Percentiles rank a stretch among this genome's conserved stretches.
Conservation (phyloP, 1,140 invertebrate species). For the Rhyacophila brunnea region DNA sequence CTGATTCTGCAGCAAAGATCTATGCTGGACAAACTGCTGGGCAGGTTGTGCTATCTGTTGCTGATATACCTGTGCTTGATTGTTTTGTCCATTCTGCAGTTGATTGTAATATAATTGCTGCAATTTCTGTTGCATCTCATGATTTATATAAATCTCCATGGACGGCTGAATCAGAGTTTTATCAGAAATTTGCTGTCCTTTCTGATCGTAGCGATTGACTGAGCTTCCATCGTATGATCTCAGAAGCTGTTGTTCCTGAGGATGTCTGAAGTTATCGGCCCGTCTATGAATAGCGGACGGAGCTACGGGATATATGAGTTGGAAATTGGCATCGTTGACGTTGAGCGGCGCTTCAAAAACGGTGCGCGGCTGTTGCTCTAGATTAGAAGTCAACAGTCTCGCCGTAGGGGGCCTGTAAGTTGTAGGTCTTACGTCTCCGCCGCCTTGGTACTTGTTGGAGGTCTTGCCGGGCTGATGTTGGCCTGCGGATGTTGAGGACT, state of each 20-base stretch:
- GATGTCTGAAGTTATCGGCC: constrained; percentile 40
- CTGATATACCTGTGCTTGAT: constrained; percentile 1
- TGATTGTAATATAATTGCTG: constrained; percentile 19
- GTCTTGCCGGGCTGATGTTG: constrained; percentile 36
- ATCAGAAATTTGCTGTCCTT: constrained; percentile 11
- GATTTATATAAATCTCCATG: constrained; percentile 33
- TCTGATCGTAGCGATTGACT: constrained; percentile 2
- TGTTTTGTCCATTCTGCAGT: constrained; percentile 7
- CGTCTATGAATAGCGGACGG: constrained; percentile 37
- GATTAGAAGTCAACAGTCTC: constrained; percentile 38
- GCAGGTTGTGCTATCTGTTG: constrained; percentile 1
- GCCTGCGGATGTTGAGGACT: constrained; percentile 33
- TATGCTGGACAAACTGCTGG: not conserved
- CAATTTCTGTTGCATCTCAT: constrained; percentile 18
- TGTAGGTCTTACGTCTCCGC: constrained; percentile 38
- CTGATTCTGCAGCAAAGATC: not conserved
- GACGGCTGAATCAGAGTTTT: constrained; percentile 34
- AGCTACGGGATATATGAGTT: constrained; percentile 26
- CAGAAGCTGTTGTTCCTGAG: constrained; percentile 40
- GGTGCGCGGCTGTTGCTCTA: constrained; percentile 25
- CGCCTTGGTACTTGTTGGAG: constrained; percentile 35
- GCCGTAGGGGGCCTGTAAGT: constrained; percentile 46
- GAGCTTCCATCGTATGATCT: not conserved
- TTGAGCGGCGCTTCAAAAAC: constrained; percentile 34
- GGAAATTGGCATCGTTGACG: constrained; percentile 40